Base-by-base conservation (phyloP, 2,888 invertebrate species). In the Mayetiola destructor region DNA sequence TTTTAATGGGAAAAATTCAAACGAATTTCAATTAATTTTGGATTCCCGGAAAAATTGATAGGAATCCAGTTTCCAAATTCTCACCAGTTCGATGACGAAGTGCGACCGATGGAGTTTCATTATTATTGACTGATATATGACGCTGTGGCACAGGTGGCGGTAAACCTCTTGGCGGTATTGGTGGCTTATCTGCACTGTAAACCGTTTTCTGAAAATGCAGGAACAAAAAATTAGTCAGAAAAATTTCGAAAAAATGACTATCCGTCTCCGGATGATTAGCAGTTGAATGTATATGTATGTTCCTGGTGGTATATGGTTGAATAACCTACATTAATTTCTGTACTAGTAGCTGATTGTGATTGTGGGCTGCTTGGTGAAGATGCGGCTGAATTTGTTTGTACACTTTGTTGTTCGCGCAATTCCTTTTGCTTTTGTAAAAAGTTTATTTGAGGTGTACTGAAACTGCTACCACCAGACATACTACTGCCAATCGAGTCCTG, bases 151-250 rank as follows among this genome's bases (percentile, higher is more conserved):
- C 70, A 36, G 78, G 78, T 9, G 79, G 79, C 10, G 79, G 78
- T 16, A 76, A 77, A 9, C 77, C 77, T 62, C 79, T 69, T 1
- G 80, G 79, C 59, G 79, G 79, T 61, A 79, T 76, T 1, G 79
- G 78, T 37, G 79, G 79, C 62, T 76, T 76, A 30, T 78, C 77
- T 20, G 64, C 66, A 30, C 65, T 67, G 32, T 64, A 56, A 37
- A 42, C 42, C n/a, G n/a, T n/a, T n/a, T n/a, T n/a, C n/a, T n/a
- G n/a, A n/a, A n/a, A n/a, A n/a, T n/a, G n/a, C n/a, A n/a, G n/a
- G n/a, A n/a, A n/a, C n/a, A n/a, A n/a, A n/a, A n/a, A n/a, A n/a
- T n/a, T n/a, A n/a, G n/a, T n/a, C n/a, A n/a, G n/a, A n/a, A n/a
- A n/a, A n/a, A n/a, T n/a, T n/a, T n/a, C n/a, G n/a, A n/a, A n/a